Conservation (phyloP, 1,140 invertebrate genomes). For the Gonioctena quinquepunctata region DNA sequence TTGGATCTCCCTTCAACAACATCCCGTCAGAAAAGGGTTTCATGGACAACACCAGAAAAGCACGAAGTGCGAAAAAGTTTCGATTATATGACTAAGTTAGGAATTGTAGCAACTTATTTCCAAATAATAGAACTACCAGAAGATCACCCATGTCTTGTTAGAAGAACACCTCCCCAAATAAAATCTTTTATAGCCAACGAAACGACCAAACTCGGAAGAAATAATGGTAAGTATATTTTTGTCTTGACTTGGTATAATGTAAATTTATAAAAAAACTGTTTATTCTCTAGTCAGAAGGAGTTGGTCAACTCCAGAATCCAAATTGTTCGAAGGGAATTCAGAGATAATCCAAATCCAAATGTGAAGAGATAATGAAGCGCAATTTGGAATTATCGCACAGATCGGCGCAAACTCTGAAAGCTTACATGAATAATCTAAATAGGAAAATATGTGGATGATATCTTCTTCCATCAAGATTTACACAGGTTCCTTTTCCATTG, state of each 20-base stretch:
- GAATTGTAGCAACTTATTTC: background rate
- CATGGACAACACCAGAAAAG: background rate
- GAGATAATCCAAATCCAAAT: background rate
- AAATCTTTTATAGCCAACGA: background rate
- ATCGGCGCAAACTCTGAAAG: background rate
- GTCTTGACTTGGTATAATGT: too few species aligned
- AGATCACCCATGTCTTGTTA: background rate
- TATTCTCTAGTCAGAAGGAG: background rate
- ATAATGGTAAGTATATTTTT: too few species aligned
- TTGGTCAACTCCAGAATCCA: background rate
- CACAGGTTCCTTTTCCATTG: too few species aligned
- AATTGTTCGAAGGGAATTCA: background rate
- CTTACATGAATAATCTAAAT: background rate
- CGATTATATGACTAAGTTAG: background rate
- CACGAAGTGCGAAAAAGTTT: background rate
- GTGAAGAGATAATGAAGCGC: background rate
- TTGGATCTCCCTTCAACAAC: too few species aligned
- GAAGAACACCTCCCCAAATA: background rate
- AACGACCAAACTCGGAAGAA: background rate
- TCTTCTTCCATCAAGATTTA: too few species aligned
- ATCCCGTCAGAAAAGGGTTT: background rate
- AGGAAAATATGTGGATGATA: too few species aligned
- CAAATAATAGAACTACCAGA: background rate
- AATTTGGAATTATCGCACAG: background rate
- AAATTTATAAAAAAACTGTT: too few species aligned